These are phyloP conservation scores for Drosophila arawakana DNA, from an alignment of 1,140 invertebrate genomes.

Conservation along the genomic window DNA sequence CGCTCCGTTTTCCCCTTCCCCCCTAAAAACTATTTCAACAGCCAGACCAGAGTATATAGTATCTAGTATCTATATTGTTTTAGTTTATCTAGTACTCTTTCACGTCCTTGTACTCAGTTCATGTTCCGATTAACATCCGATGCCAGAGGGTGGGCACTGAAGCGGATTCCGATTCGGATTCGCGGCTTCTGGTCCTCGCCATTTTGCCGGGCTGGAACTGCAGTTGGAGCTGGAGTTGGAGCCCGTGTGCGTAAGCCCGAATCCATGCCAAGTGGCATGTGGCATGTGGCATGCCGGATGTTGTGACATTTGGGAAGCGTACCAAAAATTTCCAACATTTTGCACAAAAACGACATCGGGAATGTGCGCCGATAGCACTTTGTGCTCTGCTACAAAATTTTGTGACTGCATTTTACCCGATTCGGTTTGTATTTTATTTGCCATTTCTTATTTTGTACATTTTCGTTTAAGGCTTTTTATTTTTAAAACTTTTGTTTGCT, in stretches of 20 bases:
- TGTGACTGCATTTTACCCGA: conserved; percentile 29
- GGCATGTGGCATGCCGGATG: conserved; percentile 67
- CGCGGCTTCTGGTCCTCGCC: conserved; percentile 1
- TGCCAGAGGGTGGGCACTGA: conserved; percentile 5
- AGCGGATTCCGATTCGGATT: conserved; percentile 4
- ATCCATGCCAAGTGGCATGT: conserved; percentile 60
- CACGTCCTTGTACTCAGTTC: conserved; percentile 28
- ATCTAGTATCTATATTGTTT: not conserved
- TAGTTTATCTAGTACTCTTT: not conserved
- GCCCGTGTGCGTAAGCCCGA: conserved; percentile 21
- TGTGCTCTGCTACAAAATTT: conserved; percentile 41
- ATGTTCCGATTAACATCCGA: conserved; percentile 52
- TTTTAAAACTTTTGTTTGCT: conserved; percentile 45
- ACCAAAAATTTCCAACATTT: conserved; percentile 72
- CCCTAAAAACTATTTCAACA: not conserved
- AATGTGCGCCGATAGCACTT: conserved; percentile 54
- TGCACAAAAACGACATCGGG: conserved; percentile 41
- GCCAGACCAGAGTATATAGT: conserved; percentile 2
- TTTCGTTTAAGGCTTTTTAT: conserved; percentile 16
- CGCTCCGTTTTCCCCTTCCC: not conserved
- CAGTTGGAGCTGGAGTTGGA: no score
- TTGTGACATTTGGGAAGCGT: conserved; percentile 63
- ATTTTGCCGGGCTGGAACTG: not conserved
- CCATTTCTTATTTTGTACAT: conserved; percentile 18
- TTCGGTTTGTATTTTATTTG: conserved; percentile 45